Conservation (phyloP, 2,888 invertebrate species). For the Anodontia alba region DNA sequence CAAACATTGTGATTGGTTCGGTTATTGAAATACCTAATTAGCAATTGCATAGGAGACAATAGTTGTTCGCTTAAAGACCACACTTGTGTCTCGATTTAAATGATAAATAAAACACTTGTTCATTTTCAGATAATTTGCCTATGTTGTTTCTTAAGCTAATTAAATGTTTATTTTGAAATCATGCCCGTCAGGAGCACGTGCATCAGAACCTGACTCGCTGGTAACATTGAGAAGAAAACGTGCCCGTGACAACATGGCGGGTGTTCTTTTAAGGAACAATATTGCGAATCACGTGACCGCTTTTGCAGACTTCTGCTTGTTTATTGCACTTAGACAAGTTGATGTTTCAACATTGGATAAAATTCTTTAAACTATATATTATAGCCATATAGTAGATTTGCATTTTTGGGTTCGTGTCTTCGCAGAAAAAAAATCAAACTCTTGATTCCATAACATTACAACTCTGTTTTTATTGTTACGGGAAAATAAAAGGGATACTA, state of each 20-base stretch:
- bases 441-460: no score
- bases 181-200: constrained; percentile 31
- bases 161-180: constrained; percentile 13
- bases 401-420: no score
- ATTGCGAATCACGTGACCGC: neutral
- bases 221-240: constrained; percentile 12
- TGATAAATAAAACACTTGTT: constrained; percentile 6
- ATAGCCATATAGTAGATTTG: no score
- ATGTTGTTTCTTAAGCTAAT: neutral
- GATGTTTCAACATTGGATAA: no score
- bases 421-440: no score
- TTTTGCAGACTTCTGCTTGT: neutral
- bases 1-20: no score
- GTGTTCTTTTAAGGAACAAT: neutral
- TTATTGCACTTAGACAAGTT: neutral
- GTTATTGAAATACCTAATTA: neutral
- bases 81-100: constrained; percentile 3
- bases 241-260: constrained; percentile 13
- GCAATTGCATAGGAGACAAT: neutral
- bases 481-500: neutral
- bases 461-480: neutral
- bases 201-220: constrained; percentile 29
- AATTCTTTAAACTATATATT: no score
- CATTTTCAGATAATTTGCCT: neutral
- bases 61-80: neutral